Conservation (phyloP, 1,140 invertebrate genomes). For the Pogonognathellus flavescens region DNA sequence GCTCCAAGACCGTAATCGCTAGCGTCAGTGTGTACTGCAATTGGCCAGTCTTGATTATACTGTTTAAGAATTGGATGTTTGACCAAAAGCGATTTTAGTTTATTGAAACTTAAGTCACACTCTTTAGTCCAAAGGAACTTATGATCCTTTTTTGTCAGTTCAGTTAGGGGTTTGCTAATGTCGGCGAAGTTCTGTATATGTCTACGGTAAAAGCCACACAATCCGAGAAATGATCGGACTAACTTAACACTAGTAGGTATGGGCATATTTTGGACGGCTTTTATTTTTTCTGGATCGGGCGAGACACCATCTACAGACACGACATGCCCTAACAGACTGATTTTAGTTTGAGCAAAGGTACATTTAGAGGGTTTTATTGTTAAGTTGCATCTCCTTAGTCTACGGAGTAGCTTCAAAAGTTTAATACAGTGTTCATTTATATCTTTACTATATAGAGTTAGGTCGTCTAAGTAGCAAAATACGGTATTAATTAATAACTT, state of each 20-base stretch:
- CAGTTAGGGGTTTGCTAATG: constrained; percentile 48
- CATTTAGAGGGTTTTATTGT: constrained; percentile 68
- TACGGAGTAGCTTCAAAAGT: constrained; percentile 55
- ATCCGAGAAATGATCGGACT: constrained; percentile 57
- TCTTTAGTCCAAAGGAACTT: constrained; percentile 61
- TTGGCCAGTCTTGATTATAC: constrained; percentile 16
- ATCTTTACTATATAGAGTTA: constrained; percentile 53
- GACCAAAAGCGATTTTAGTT: constrained; percentile 58
- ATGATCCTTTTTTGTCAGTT: constrained; percentile 5
- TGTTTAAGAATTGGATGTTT: background rate
- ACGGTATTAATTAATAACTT: constrained; percentile 33
- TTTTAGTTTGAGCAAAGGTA: constrained; percentile 66
- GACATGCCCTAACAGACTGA: constrained; percentile 68
- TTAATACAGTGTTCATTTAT: constrained; percentile 59
- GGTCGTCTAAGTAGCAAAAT: constrained; percentile 61
- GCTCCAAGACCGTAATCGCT: constrained; percentile 51
- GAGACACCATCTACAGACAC: constrained; percentile 63
- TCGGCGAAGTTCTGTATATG: constrained; percentile 60
- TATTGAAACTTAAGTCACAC: constrained; percentile 63
- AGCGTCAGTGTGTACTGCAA: constrained; percentile 49
- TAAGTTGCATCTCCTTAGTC: constrained; percentile 56
- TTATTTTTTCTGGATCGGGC: constrained; percentile 62
- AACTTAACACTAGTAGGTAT: constrained; percentile 58
- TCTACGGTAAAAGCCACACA: constrained; percentile 57
- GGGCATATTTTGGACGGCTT: constrained; percentile 63